Evolutionary conservation across 2,888 invertebrate species (phyloP).

Genomic region (Amphiduros pacificus): DNA sequence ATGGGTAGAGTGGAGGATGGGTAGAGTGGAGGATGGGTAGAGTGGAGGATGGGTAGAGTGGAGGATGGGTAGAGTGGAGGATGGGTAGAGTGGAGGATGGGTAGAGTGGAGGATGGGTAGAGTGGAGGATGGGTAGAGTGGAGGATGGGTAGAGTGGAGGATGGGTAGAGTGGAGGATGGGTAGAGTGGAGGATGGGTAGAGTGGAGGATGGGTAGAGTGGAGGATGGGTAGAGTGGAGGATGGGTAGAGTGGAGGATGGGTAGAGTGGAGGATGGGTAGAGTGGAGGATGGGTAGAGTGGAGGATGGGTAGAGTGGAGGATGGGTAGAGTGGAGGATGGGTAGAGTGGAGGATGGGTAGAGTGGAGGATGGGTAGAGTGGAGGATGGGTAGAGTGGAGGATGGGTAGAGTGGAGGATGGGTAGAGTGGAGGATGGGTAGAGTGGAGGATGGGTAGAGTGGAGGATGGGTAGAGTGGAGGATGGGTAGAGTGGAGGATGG

Average conservation of each 20-base stretch:
- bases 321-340: not conserved
- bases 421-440: not conserved
- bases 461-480: not conserved
- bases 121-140: not conserved
- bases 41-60: not conserved
- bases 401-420: not conserved
- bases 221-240: not conserved
- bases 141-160: not conserved
- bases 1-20: not conserved
- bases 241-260: not conserved
- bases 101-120: not conserved
- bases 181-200: not conserved
- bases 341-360: not conserved
- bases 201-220: not conserved
- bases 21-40: not conserved
- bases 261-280: not conserved
- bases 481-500: not conserved
- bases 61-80: not conserved
- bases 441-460: not conserved
- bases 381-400: not conserved
- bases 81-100: not conserved
- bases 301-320: not conserved
- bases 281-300: not conserved
- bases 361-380: not conserved
- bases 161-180: not conserved